These are phyloP conservation scores for Laterallus jamaicensis DNA, from an alignment of 2,113 vertebrate genomes.

Conservation along the genomic window DNA sequence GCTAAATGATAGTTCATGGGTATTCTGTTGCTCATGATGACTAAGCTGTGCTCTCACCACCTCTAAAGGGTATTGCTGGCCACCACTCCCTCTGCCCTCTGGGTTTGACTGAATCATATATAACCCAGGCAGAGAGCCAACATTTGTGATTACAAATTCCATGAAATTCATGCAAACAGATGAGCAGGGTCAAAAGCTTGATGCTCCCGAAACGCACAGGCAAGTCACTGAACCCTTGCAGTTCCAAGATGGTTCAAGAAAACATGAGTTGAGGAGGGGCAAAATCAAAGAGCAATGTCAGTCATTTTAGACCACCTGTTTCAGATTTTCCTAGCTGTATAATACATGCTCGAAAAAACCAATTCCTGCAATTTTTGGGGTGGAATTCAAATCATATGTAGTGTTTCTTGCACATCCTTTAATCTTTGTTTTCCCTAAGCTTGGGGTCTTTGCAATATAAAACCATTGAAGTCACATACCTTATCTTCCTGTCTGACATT, in stretches of 20 bases:
- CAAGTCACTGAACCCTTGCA: neutral
- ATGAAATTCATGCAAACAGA: neutral
- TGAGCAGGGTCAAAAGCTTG: neutral
- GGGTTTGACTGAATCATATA: neutral
- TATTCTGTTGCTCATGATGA: neutral
- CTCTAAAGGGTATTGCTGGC: neutral
- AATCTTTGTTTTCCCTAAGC: neutral
- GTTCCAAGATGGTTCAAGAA: neutral
- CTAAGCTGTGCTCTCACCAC: neutral
- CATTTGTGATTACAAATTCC: neutral
- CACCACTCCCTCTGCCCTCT: neutral
- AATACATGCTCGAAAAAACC: rapidly evolving
- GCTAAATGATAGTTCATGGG: neutral
- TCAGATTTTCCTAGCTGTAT: neutral
- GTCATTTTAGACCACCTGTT: neutral
- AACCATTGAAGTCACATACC: neutral
- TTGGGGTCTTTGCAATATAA: neutral
- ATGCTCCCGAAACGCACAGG: neutral
- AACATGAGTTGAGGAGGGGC: neutral
- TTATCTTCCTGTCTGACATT: neutral
- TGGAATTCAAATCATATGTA: neutral
- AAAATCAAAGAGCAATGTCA: neutral
- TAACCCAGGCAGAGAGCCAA: neutral
- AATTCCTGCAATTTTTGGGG: neutral
- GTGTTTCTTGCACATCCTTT: neutral